phyloP scores from a whole-genome alignment of 2,113 vertebrate genomes.

The Dolichotis patagonum region DNA sequence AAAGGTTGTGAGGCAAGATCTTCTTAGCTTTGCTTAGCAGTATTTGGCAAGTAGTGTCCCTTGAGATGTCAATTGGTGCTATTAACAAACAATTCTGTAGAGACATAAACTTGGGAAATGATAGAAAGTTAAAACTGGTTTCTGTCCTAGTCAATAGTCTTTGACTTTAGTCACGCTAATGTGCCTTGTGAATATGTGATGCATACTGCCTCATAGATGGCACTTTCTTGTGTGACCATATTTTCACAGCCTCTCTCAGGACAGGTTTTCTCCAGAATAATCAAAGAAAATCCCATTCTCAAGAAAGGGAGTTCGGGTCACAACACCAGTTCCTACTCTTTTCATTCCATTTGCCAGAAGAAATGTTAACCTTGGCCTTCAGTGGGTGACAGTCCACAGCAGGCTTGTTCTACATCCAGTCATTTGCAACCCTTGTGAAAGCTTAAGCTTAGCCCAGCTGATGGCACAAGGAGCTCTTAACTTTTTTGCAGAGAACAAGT shows the following conservation, averaged over 20 bases:
- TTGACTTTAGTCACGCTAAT: not conserved
- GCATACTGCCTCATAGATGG: not conserved
- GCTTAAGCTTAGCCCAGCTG: not conserved
- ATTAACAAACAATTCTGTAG: not conserved
- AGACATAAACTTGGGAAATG: not conserved
- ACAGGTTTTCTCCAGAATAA: not conserved
- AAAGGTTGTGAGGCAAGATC: not conserved
- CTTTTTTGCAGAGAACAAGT: not conserved
- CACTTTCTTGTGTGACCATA: not conserved
- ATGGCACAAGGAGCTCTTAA: not conserved
- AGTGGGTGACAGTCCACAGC: not conserved
- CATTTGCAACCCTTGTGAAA: not conserved
- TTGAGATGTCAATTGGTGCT: not conserved
- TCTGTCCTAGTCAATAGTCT: not conserved
- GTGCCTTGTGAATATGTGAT: not conserved
- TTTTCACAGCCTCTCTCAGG: not conserved
- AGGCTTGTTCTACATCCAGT: not conserved
- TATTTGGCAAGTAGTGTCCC: not conserved
- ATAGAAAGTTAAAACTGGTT: conserved; percentile 22
- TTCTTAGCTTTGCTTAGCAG: not conserved
- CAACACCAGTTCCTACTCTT: not conserved
- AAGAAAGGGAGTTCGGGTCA: not conserved
- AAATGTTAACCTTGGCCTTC: not conserved
- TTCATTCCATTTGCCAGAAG: conserved; percentile 1
- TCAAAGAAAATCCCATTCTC: not conserved